Evolutionary conservation across 2,888 invertebrate species (phyloP).

Genomic region (Bellardia pandia): DNA sequence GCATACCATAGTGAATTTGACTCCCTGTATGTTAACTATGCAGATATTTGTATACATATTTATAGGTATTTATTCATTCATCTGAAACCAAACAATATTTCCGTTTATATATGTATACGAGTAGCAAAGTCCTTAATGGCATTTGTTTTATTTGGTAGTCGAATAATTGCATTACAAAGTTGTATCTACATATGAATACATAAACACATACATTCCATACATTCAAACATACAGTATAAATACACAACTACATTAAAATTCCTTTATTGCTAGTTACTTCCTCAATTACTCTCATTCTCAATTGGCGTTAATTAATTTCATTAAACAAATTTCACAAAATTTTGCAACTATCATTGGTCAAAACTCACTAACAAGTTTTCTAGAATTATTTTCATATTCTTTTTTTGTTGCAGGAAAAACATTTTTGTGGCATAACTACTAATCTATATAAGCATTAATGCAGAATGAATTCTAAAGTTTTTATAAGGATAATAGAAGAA

Average conservation of each 20-base stretch:
- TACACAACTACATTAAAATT: conserved; percentile 23
- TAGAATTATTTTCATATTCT: not conserved
- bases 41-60: not conserved
- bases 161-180: conserved; percentile 29
- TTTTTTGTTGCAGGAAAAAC: not conserved
- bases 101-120: conserved; percentile 16
- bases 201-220: not conserved
- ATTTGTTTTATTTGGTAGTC: conserved; percentile 36
- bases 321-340: conserved; percentile 32
- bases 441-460: not conserved
- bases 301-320: conserved; percentile 51
- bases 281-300: conserved; percentile 23
- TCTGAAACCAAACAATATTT: conserved; percentile 10
- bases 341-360: conserved; percentile 34
- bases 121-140: conserved; percentile 6
- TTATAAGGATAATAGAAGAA: not conserved
- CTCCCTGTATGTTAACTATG: not conserved
- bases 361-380: conserved; percentile 33
- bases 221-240: not conserved
- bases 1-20: no score
- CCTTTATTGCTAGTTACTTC: conserved; percentile 32
- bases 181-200: not conserved
- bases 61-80: not conserved
- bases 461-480: conserved; percentile 1
- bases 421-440: not conserved